Conservation (phyloP, 1,140 invertebrate genomes). For the Drosophila aff. region DNA sequence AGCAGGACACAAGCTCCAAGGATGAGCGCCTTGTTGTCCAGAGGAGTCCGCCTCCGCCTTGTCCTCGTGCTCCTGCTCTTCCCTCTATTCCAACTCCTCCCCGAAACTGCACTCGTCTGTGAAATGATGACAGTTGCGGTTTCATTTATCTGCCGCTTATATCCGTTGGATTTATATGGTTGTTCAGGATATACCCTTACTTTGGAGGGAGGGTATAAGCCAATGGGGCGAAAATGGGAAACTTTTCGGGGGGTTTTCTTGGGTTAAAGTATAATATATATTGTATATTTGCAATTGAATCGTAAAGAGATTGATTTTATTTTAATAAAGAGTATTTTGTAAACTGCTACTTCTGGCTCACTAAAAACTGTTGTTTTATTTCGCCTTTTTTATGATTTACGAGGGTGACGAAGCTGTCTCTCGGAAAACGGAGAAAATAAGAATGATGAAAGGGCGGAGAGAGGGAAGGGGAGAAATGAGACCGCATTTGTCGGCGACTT, state of each 20-base stretch:
- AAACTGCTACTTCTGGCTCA: too few relatives aligned
- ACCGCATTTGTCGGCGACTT: constrained; percentile 11
- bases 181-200: background rate
- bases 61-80: too few relatives aligned
- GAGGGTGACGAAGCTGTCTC: constrained; percentile 31
- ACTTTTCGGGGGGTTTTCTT: background rate
- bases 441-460: background rate
- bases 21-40: constrained; percentile 11
- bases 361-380: background rate
- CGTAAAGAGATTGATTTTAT: too few relatives aligned
- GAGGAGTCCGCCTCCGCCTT: too few relatives aligned
- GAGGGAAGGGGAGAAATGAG: background rate
- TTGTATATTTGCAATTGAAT: background rate
- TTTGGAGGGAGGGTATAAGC: background rate
- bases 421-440: background rate
- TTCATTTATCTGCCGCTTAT: constrained; percentile 46
- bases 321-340: background rate
- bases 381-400: constrained; percentile 66
- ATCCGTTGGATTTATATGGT: constrained; percentile 58
- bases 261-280: background rate
- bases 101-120: constrained; percentile 49
- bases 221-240: too few relatives aligned
- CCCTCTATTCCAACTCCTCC: background rate
- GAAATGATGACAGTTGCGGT: constrained; percentile 80
- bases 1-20: constrained; percentile 3